These are phyloP conservation scores for Ariolimax columbianus DNA, from an alignment of 2,888 invertebrate species.

Conservation along the genomic window DNA sequence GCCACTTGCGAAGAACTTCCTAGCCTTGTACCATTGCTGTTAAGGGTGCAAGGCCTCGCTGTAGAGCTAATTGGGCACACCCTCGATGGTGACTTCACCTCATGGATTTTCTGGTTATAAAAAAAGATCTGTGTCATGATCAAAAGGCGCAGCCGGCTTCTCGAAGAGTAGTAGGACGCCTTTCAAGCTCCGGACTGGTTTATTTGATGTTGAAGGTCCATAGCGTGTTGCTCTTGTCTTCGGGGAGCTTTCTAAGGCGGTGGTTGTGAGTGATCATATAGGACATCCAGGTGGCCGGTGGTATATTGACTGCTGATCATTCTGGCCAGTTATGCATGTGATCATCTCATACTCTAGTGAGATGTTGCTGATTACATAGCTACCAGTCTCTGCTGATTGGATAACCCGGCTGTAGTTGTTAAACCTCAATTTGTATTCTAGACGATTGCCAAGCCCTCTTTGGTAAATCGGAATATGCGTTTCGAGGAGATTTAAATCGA, in stretches of 20 bases:
- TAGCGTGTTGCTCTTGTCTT: constrained; percentile 54
- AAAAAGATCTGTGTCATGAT: constrained; percentile 40
- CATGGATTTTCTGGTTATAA: constrained; percentile 56
- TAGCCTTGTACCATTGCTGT: constrained; percentile 24
- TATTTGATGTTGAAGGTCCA: constrained; percentile 59
- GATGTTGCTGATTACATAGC: too few species aligned
- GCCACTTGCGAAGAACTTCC: background rate
- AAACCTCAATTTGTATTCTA: too few species aligned
- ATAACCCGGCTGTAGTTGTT: too few species aligned
- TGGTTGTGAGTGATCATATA: constrained; percentile 50
- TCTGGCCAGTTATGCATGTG: too few species aligned
- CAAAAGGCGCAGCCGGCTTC: constrained; percentile 42
- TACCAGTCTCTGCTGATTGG: too few species aligned
- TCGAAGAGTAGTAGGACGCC: constrained; percentile 58
- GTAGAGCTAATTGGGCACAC: constrained; percentile 31
- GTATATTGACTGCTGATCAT: constrained; percentile 33
- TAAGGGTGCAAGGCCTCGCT: constrained; percentile 14
- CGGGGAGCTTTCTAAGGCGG: too few species aligned
- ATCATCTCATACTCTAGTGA: too few species aligned
- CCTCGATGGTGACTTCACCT: constrained; percentile 52
- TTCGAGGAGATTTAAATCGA: background rate
- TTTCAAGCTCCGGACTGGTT: constrained; percentile 57
- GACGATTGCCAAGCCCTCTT: too few species aligned
- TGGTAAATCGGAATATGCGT: background rate
- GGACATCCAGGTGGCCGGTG: constrained; percentile 48